Base-by-base conservation (phyloP, 1,140 invertebrate species). In the Drosophila insularis region DNA sequence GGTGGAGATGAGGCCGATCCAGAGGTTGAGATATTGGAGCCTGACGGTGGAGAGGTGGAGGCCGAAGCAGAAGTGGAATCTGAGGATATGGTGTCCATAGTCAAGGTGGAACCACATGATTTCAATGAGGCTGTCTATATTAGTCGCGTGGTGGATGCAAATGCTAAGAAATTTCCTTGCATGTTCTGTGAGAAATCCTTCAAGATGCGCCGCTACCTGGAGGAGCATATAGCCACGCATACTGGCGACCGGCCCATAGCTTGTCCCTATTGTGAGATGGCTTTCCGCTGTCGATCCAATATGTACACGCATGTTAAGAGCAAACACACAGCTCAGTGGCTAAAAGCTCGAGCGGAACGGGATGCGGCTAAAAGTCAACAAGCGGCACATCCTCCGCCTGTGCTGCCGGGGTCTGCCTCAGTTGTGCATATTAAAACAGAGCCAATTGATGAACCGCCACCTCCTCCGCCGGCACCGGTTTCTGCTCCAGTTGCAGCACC, bases 241-340 rank as follows among this genome's bases (percentile, higher is more conserved):
- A 92, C 91, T 0, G 91, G 92, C 3, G 89, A 91, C 27, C 66
- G 89, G 19, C 77, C 90, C 21, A 90, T 92, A 58, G 63, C 80
- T 1, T 92, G 92, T 68, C 82, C 89, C 13, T 91, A 92, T 43
- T 92, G 92, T 68, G 73, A 81, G 11, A 91, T 81, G 55, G 78
- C 82, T 2, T 92, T 91, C 23, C 79, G 86, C 19, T 91, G 90
- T 19, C 91, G 78, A 10, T 91, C 90, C 40, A 92, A 92, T 31
- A 92, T 92, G 91, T 90, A 90, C 54, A 89, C 90, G n/a, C 92
- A 92, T 35, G 81, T 90, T 0, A 91, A 91, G 69, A 79, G 78
- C 61, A 86, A 90, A 46, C 90, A 91, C 54, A 84, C 67, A n/a
- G 79, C 63, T 0, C 82, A 86, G 43, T 86, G 82, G 82, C 71